These are phyloP conservation scores for Drosophila pseudotalamancana DNA, from an alignment of 2,888 invertebrate genomes.

Conservation along the genomic window DNA sequence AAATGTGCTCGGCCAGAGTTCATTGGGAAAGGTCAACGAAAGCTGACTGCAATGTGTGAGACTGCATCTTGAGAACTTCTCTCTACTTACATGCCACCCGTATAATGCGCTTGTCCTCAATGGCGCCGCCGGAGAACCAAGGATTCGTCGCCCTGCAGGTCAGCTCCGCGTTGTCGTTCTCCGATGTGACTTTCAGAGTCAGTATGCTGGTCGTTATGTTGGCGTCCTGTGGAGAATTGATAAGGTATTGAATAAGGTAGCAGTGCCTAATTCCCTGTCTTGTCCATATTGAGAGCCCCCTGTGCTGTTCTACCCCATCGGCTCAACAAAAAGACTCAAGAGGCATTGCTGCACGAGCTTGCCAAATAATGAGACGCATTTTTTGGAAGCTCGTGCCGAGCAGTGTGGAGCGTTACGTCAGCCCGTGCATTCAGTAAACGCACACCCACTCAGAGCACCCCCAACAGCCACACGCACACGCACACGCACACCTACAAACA, in stretches of 20 bases:
- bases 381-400: constrained; percentile 5
- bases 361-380: constrained; percentile 58
- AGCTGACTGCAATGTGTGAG: too few relatives aligned
- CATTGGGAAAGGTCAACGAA: constrained; percentile 7
- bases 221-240: constrained; percentile 74
- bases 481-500: not conserved
- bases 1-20: constrained; percentile 27
- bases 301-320: not conserved
- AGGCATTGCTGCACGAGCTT: constrained; percentile 13
- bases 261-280: not conserved
- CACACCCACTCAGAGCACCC: not conserved
- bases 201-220: constrained; percentile 90
- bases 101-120: constrained; percentile 91
- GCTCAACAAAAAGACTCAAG: not conserved
- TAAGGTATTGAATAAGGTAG: not conserved
- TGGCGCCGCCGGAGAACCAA: constrained; percentile 91
- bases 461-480: not conserved
- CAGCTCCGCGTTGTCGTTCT: constrained; percentile 92
- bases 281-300: not conserved
- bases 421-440: not conserved
- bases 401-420: constrained; percentile 43
- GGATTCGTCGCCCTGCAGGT: constrained; percentile 94
- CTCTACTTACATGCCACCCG: constrained; percentile 92
- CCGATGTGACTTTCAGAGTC: constrained; percentile 89
- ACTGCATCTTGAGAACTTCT: not conserved